Conservation (phyloP, 2,888 invertebrate species). For the Tinea semifulvella region DNA sequence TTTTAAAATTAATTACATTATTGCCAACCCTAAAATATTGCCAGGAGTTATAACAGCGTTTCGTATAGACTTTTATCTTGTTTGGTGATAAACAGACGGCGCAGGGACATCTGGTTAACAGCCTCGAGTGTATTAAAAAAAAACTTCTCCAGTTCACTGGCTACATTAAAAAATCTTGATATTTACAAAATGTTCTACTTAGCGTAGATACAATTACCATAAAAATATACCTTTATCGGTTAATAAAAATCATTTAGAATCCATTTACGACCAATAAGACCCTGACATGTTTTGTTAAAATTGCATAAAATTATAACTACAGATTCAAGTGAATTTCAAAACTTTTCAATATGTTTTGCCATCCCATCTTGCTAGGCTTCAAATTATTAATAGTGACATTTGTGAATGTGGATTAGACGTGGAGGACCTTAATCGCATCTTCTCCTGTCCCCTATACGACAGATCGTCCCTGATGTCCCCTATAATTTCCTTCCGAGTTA, state of each 20-base stretch:
- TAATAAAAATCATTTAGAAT: not conserved
- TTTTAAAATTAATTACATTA: too few species aligned
- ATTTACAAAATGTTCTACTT: conserved; percentile 1
- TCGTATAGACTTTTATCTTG: conserved; percentile 33
- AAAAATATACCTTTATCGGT: not conserved
- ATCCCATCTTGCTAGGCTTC: too few species aligned
- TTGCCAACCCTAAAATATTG: too few species aligned
- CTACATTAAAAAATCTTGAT: not conserved
- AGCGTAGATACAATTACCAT: not conserved
- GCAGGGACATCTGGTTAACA: conserved; percentile 43
- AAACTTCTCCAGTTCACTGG: conserved; percentile 1
- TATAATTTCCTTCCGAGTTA: too few species aligned
- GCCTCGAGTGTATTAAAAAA: conserved; percentile 37
- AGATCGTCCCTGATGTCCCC: too few species aligned
- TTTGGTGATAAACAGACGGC: conserved; percentile 19
- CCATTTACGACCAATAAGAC: not conserved
- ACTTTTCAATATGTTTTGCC: too few species aligned
- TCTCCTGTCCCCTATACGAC: too few species aligned
- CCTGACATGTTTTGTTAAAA: not conserved
- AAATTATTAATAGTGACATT: too few species aligned
- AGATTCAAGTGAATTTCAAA: too few species aligned
- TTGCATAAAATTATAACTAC: too few species aligned
- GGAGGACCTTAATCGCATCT: too few species aligned
- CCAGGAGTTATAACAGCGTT: conserved; percentile 3
- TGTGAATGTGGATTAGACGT: too few species aligned